Base-by-base conservation (phyloP, 2,797 vertebrate genomes). In the Lithobates sylvaticus region DNA sequence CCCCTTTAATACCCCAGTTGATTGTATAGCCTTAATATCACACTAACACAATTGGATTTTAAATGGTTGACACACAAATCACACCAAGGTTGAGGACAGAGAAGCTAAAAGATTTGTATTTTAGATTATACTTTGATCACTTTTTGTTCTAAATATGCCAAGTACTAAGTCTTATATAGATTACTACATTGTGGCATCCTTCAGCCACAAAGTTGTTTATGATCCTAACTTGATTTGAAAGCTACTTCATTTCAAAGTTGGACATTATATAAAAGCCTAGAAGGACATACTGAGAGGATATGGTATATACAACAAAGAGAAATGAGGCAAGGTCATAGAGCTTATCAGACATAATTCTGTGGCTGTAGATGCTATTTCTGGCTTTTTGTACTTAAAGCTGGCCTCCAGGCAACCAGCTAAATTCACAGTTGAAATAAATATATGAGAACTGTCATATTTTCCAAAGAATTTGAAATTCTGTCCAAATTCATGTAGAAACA, bases 241-340 rank as follows among this genome's bases (percentile, higher is more conserved):
- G 32, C 27, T 18, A 61, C 6, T 78, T 61, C 8, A 78, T 61
- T 78, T 70, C 18, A 61, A 50, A 78, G 70, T 54, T 70, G 21
- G 74, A 34, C 70, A 54, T 18, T 54, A 54, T 47, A 47, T 54
- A 54, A 54, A 74, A 32, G 61, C 70, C 69, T 50, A 36, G 64
- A 73, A 80, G 76, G 61, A 69, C 16, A 21, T 64, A 36, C 58
- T 78, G 23, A 61, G 69, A 67, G 39, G 23, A 32, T 21, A 23
- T 18, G 67, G 36, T 42, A 39, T 74, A 68, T 27, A 18, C 39
- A 69, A 21, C 16, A 23, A 54, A 44, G 39, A 72, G n/a, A 72
- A 32, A 54, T 64, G 72, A 77, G 71, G 44, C 16, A 78, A 85
- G 83, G 68, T 85, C 26, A 50, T 13, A 26, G 34, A 61, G n/a